Conservation (phyloP, 2,113 vertebrate genomes). For the Labeo rohita region DNA sequence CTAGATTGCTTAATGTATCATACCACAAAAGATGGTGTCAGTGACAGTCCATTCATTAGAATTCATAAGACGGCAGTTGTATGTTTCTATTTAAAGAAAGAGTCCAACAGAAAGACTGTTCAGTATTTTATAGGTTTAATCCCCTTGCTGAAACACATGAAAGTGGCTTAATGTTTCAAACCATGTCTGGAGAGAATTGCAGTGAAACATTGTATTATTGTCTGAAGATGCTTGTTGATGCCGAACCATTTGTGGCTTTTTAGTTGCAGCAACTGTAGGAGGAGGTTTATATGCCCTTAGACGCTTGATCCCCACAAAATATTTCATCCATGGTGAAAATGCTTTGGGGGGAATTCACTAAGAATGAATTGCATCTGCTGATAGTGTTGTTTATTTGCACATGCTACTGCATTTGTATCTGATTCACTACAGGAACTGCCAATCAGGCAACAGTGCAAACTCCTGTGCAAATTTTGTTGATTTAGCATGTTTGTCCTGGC, state of each 20-base stretch:
- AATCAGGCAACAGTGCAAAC: not conserved
- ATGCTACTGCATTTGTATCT: not conserved
- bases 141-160: not conserved
- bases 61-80: not conserved
- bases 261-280: not conserved
- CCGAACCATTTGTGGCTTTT: not conserved
- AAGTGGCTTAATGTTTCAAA: not conserved
- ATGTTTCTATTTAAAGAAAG: not conserved
- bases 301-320: not conserved
- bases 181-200: not conserved
- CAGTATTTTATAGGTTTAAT: not conserved
- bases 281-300: not conserved
- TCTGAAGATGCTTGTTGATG: not conserved
- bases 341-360: not conserved
- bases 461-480: not conserved
- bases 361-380: not conserved
- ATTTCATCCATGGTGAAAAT: not conserved
- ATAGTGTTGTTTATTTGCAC: not conserved
- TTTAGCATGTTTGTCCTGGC: not conserved
- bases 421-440: not conserved
- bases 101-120: not conserved
- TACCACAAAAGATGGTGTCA: constrained; percentile 33
- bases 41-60: constrained; percentile 42
- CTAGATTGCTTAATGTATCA: constrained; percentile 18
- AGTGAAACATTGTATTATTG: not conserved